Evolutionary conservation across 2,888 invertebrate genomes (phyloP), one percentile per base, ranked within the genome.

Genomic region (Palloptera scutellata): DNA sequence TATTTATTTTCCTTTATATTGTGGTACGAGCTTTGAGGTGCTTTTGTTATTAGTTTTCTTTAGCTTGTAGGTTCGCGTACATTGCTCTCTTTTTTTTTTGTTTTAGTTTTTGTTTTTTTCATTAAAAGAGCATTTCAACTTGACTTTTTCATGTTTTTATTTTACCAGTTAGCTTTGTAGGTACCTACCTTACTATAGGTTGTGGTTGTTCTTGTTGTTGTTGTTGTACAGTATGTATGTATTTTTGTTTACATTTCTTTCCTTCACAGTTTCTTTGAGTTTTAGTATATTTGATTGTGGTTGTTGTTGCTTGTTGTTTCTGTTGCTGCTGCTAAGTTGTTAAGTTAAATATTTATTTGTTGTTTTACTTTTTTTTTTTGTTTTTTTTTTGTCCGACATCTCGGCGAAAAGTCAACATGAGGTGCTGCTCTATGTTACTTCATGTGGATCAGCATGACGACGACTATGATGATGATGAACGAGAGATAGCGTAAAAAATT

Each of bases 341-440:
- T 75, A 79, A 78, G 71, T 77, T 74, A 78, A 79, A 79, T 79
- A 79, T 78, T 79, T 78, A 77, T 62, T 69, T 73, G 57, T 64
- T 64, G 52, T 53, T 55, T n/a, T 61, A 5, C 20, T 19, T 61
- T 79, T 78, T 77, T 62, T 69, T 73, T 51, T 64, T 61, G 51
- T 53, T 61, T 15, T 61, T 5, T n/a, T 20, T 61, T 61, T 15
- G 30, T 40, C 48, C 53, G 53, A 48, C 60, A 59, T 10, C 43
- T 20, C 42, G 30, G 42, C 11, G 40, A 60, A 59, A 65, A 40
- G 55, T 40, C 45, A 55, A 45, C 61, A 61, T 45, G 45, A 52
- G n/a, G 41, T 53, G 53, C 43, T 43, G 63, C 20, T 41, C 17
- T 41, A 17, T 52, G 42, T 41, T 17, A 30, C 53, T 40, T 41